Evolutionary conservation across 2,113 vertebrate species (phyloP), one percentile per base, ranked within the genome.

Genomic region (Spheniscus mendiculus): DNA sequence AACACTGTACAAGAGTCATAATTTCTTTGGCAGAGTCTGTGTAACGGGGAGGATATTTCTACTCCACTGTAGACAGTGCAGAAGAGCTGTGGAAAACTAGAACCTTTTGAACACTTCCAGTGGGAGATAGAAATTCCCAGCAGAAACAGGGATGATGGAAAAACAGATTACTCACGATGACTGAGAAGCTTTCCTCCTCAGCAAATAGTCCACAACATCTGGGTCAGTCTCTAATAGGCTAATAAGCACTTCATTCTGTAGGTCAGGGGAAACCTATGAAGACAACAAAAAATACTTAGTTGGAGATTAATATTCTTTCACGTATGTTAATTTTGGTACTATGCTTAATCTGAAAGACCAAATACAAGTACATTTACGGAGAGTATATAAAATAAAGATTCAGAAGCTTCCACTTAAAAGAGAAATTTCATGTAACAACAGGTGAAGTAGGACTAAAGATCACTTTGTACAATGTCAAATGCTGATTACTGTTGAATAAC

Each of bases 181-280:
- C 70, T 99, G 99, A 29, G 99, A 99, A 92, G 98, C 99, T 96
- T 99, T 99, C 84, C 99, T 99, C 87, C 99, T 98, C 94, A 99
- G 98, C 76, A 99, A 97, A 96, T 99, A 99, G 98, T 99, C 99
- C 88, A 99, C 99, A 34, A 99, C 99, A 82, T 99, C 99, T 20
- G 99, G 99, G 94, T 99, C 99, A 0, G 99, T 99, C 97, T 99
- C 99, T 78, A 99, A 92, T 45, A 99, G 97, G 97, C 99, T 99
- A 97, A 99, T 98, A 83, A 99, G 98, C 59, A 99, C 99, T 97
- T 99, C 99, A 12, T 99, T 99, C 98, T 99, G 99, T 81, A 99
- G 98, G 97, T 99, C 99, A 19, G 99, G 98, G 29, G 99, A 98
- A 71, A 99, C 99, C 99, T 99, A 79, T 17, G 81, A 58, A 45